A percentile compares a stretch with the other conserved stretches of the same genome.
Evolutionary conservation across 1,140 invertebrate genomes (phyloP).

Genomic region (Lordiphosa collinella): DNA sequence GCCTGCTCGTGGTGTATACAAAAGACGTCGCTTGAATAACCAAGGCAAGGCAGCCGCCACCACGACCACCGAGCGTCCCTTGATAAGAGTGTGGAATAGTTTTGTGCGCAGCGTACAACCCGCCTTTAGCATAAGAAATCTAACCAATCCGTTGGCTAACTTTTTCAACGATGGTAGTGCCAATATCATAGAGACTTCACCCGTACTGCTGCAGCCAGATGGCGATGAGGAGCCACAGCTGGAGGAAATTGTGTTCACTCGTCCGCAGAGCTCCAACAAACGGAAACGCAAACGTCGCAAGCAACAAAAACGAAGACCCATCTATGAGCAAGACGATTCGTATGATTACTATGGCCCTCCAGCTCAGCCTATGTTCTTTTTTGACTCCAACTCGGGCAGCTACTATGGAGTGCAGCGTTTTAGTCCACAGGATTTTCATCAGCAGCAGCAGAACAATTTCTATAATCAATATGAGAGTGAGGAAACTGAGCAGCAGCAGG

Average conservation of each 20-base stretch:
- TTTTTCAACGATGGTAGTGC: conserved; percentile 59
- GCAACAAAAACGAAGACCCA: conserved; percentile 38
- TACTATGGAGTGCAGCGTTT: conserved; percentile 56
- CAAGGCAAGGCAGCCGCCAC: conserved; percentile 28
- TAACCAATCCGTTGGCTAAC: conserved; percentile 66
- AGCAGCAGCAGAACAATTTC: conserved; percentile 20
- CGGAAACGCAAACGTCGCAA: conserved; percentile 61
- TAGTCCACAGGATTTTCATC: conserved; percentile 31
- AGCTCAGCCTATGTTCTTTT: conserved; percentile 50
- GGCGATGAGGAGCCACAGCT: conserved; percentile 9
- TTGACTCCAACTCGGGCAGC: conserved; percentile 33
- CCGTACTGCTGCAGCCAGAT: conserved; percentile 35
- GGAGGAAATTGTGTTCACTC: conserved; percentile 6
- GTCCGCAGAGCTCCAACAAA: conserved; percentile 31
- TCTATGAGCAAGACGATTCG: conserved; percentile 25
- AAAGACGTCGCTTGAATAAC: conserved; percentile 16
- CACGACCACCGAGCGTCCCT: conserved; percentile 53
- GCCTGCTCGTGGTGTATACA: conserved; percentile 23
- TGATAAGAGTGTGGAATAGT: conserved; percentile 65
- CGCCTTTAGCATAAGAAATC: conserved; percentile 50
- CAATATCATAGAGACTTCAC: conserved; percentile 62
- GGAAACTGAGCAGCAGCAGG: conserved; percentile 7
- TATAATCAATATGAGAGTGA: conserved; percentile 14
- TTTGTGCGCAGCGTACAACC: conserved; percentile 67
- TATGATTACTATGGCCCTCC: conserved; percentile 31